Conservation (phyloP, 2,113 vertebrate genomes). For the Ursus arctos region DNA sequence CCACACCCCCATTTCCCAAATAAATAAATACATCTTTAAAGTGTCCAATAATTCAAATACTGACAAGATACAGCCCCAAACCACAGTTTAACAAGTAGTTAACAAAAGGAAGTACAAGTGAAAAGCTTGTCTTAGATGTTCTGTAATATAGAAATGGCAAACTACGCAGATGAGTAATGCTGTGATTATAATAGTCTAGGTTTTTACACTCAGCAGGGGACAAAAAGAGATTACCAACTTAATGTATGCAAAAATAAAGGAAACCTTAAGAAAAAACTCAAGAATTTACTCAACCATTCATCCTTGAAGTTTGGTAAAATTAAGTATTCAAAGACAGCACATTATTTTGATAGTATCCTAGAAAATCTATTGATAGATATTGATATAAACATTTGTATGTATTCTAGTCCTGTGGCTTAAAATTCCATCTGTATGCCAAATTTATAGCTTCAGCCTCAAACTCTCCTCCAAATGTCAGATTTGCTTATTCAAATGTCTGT, state of each 20-base stretch:
- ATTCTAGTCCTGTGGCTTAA: not conserved
- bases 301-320: not conserved
- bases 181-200: not conserved
- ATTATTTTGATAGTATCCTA: constrained; percentile 21
- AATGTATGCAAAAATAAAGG: not conserved
- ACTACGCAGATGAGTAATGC: not conserved
- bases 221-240: not conserved
- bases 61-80: not conserved
- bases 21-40: not conserved
- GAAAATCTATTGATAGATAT: not conserved
- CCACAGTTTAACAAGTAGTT: not conserved
- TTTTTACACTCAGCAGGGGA: not conserved
- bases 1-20: not conserved
- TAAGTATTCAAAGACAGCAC: not conserved
- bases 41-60: not conserved
- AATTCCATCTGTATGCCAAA: constrained; percentile 26
- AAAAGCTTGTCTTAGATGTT: not conserved
- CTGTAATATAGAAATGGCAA: not conserved
- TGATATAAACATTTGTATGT: not conserved
- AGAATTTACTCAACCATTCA: not conserved
- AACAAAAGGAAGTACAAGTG: not conserved
- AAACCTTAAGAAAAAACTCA: not conserved
- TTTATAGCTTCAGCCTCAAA: not conserved
- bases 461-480: not conserved
- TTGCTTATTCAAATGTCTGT: not conserved